phyloP scores from a whole-genome alignment of 2,888 invertebrate genomes.

The Noctua janthe region DNA sequence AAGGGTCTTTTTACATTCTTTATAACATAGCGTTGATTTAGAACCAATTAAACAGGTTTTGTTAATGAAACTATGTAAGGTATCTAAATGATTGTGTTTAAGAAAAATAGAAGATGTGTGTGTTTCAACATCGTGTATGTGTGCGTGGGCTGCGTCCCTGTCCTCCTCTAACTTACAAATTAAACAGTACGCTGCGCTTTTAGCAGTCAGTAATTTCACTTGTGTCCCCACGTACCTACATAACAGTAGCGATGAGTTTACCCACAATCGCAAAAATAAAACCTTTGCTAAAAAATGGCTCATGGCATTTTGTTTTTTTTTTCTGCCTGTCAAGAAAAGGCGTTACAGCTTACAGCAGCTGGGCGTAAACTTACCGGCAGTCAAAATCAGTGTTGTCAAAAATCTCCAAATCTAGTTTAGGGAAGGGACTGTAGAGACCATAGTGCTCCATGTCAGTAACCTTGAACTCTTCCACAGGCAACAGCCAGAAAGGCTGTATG shows the following conservation, averaged over 20 bases:
- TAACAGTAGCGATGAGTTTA: no score
- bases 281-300: no score
- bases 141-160: no score
- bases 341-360: background rate
- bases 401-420: conserved; percentile 83
- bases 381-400: conserved; percentile 88
- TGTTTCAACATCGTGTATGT: no score
- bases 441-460: conserved; percentile 78
- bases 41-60: background rate
- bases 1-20: no score
- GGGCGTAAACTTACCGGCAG: conserved; percentile 78
- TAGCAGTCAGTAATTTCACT: no score
- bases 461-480: conserved; percentile 81
- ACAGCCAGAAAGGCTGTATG: conserved; percentile 81
- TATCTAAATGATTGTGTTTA: background rate
- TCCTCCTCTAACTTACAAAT: no score
- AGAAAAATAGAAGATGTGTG: background rate
- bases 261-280: no score
- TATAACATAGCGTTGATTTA: background rate
- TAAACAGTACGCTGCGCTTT: no score
- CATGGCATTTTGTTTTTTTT: no score
- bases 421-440: conserved; percentile 81
- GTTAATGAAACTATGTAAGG: background rate
- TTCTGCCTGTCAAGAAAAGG: background rate
- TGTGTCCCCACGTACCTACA: no score